phyloP scores from a whole-genome alignment of 2,888 invertebrate genomes.

The Heteromurus nitidus region DNA sequence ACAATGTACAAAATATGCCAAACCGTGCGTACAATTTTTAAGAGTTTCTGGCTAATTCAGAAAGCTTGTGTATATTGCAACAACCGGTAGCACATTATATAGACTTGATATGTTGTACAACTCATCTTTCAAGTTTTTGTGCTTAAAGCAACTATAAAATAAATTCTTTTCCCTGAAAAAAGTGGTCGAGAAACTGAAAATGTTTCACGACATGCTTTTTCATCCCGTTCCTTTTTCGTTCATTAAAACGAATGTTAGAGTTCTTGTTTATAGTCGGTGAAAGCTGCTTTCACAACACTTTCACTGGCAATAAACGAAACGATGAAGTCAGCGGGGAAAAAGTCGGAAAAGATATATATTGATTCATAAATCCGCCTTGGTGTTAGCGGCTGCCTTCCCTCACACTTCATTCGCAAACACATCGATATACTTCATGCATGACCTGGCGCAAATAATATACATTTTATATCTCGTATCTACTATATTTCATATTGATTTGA shows the following conservation, averaged over 20 bases:
- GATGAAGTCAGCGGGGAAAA: neutral
- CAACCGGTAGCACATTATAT: too few species aligned
- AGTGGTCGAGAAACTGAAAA: neutral
- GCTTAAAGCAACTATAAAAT: too few species aligned
- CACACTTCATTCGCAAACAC: slow-evolving; percentile 4
- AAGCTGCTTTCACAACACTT: neutral
- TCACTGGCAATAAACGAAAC: neutral
- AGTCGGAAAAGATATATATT: slow-evolving; percentile 26
- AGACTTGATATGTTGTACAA: too few species aligned
- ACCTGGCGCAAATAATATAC: slow-evolving; percentile 19
- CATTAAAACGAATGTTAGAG: slow-evolving; percentile 20
- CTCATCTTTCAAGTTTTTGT: too few species aligned
- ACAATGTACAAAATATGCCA: too few species aligned
- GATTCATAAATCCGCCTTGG: slow-evolving; percentile 58
- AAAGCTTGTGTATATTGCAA: too few species aligned
- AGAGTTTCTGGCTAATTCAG: too few species aligned
- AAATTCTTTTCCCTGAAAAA: too few species aligned
- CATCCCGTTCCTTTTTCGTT: neutral
- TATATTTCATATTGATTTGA: slow-evolving; percentile 13
- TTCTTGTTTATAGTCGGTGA: neutral
- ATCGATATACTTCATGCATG: neutral
- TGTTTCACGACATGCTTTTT: neutral
- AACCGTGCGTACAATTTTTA: too few species aligned
- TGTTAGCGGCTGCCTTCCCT: too few species aligned
- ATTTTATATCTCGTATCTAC: too few species aligned